Percentiles rank a stretch among this genome's conserved stretches.
Evolutionary conservation across 2,113 vertebrate species (phyloP).

Genomic region (Atlantisia rogersi): DNA sequence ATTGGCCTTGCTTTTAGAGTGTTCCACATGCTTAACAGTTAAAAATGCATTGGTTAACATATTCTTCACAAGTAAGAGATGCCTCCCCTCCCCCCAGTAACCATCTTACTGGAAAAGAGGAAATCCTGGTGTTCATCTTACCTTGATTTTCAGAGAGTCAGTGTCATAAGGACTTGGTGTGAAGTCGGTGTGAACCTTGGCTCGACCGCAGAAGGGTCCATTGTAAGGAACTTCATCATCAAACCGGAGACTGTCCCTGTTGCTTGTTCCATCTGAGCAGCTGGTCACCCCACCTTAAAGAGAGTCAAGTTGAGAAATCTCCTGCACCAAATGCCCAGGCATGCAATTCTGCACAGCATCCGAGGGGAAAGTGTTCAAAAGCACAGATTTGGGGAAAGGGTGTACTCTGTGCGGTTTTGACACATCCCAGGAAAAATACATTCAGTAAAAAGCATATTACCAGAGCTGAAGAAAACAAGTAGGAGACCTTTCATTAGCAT

Average conservation of each 20-base stretch:
- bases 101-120: background rate
- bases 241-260: conserved; percentile 87
- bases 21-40: rapidly evolving
- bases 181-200: conserved; percentile 91
- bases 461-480: background rate
- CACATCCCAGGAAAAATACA: background rate
- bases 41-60: background rate
- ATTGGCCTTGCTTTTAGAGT: background rate
- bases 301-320: background rate
- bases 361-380: background rate
- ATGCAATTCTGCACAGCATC: background rate
- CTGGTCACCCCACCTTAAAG: conserved; percentile 89
- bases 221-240: conserved; percentile 81
- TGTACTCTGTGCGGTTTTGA: background rate
- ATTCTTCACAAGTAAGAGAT: background rate
- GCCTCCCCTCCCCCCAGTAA: rapidly evolving
- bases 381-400: background rate
- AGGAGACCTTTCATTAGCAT: conserved; percentile 9
- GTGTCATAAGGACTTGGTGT: conserved; percentile 93
- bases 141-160: conserved; percentile 93
- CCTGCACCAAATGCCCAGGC: background rate
- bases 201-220: conserved; percentile 86
- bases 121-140: conserved; percentile 21
- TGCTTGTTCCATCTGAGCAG: conserved; percentile 86
- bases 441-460: background rate